Evolutionary conservation across 2,797 vertebrate species (phyloP), one percentile per base, ranked within the genome.

Genomic region (Glossophaga mutica): DNA sequence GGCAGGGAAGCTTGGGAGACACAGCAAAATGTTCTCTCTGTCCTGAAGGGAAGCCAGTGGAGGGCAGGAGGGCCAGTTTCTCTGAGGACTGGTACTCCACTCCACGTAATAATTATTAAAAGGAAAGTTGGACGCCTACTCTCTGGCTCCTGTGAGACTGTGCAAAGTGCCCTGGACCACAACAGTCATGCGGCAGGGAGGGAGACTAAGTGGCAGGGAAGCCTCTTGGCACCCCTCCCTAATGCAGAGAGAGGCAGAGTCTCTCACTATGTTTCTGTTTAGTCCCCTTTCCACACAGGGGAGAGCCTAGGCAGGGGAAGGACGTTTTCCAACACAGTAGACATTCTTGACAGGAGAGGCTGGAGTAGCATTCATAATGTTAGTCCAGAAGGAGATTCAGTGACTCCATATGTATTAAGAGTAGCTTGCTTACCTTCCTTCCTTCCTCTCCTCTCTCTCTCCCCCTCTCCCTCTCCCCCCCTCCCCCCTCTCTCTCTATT

Each of bases 91-190:
- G 94, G 95, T 70, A 50, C 68, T 95, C 70, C 67, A 9, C 19
- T 96, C 73, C 71, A 83, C 70, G 62, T 73, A 92, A 94, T 93
- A 92, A 95, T 95, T 67, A 96, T 59, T 86, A 78, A 50, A 96
- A 98, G 82, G 32, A 86, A 92, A 76, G 91, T 93, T 94, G 87
- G 71, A 82, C 4, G 24, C 39, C 32, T 50, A 70, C 55, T 90
- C n/a, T 90, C 71, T 90, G 73, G 70, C 70, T 78, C 82, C 78
- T 67, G 48, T 68, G 48, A 93, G 79, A 73, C 73, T 76, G 83
- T 81, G 79, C 89, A 87, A 65, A 57, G 52, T 12, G 68, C 48
- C 70, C 93, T 91, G 59, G 67, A 84, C 83, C 65, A 86, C 89
- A 55, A 83, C 39, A 78, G 24, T 90, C 37, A 85, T n/a, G 50